A percentile compares a stretch with the other conserved stretches of the same genome.
These are phyloP conservation scores for Drepana arcuata DNA, from an alignment of 1,140 invertebrate species.

Conservation along the genomic window DNA sequence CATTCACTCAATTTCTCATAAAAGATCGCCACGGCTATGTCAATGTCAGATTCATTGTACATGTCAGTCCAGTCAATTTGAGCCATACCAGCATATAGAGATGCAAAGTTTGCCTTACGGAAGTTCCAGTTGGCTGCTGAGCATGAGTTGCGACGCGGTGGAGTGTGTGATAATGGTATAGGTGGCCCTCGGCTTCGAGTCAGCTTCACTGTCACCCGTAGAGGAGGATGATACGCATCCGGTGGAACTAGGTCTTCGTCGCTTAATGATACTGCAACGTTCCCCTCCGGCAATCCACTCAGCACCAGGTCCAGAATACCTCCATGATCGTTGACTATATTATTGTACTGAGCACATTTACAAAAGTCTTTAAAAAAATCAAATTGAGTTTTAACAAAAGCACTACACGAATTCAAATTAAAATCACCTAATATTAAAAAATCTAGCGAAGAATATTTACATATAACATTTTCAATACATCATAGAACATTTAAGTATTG, in stretches of 20 bases:
- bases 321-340: background rate
- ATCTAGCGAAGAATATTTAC: background rate
- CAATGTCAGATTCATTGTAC: background rate
- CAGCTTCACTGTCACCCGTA: too few relatives aligned
- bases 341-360: slow-evolving; percentile 1
- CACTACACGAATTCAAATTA: slow-evolving; percentile 14
- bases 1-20: background rate
- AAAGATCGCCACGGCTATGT: background rate
- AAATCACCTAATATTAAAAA: slow-evolving; percentile 13
- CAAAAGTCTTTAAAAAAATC: slow-evolving; percentile 2
- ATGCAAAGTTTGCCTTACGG: background rate
- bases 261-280: background rate
- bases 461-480: slow-evolving; percentile 10
- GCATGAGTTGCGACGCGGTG: background rate
- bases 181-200: too few relatives aligned
- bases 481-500: slow-evolving; percentile 7
- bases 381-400: slow-evolving; percentile 6
- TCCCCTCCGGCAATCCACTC: background rate
- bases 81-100: background rate
- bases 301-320: slow-evolving; percentile 7
- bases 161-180: background rate
- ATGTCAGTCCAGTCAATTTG: slow-evolving; percentile 1
- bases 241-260: slow-evolving; percentile 1
- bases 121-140: slow-evolving; percentile 1
- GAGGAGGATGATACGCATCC: slow-evolving; percentile 5